Conservation (phyloP, 2,888 invertebrate species). For the Magallana nippona region DNA sequence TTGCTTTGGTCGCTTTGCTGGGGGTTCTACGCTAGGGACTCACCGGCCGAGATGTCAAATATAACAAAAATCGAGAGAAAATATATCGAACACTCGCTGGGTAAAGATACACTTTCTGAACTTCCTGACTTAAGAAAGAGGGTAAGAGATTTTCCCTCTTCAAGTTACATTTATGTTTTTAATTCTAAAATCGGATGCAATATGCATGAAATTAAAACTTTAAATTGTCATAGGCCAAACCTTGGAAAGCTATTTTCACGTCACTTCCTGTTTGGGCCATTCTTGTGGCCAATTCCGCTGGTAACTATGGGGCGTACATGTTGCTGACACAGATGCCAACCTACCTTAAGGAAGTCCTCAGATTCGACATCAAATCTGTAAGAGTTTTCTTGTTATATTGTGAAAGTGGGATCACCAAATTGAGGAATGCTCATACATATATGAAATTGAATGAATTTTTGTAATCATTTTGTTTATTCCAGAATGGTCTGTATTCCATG, state of each 20-base stretch:
- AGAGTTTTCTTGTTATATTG: constrained; percentile 37
- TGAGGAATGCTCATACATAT: too few species aligned
- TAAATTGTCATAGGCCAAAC: constrained; percentile 52
- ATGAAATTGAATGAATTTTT: neutral
- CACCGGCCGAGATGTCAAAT: constrained; percentile 82
- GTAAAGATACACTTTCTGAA: constrained; percentile 17
- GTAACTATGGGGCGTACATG: constrained; percentile 80
- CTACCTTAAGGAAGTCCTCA: constrained; percentile 75
- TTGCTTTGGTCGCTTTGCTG: constrained; percentile 81
- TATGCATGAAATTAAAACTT: neutral
- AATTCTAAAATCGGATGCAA: neutral
- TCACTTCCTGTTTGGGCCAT: constrained; percentile 81
- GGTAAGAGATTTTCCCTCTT: neutral
- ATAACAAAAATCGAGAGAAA: constrained; percentile 79
- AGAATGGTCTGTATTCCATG: constrained; percentile 73
- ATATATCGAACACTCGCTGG: constrained; percentile 72
- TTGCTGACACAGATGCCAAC: constrained; percentile 74
- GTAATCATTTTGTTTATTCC: constrained; percentile 44
- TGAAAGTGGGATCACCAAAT: too few species aligned
- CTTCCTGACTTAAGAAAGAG: neutral
- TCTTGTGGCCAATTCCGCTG: constrained; percentile 81
- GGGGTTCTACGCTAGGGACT: constrained; percentile 81
- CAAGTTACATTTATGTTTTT: neutral
- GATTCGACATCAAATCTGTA: constrained; percentile 76
- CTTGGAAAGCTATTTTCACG: constrained; percentile 80